phyloP scores from a whole-genome alignment of 2,888 invertebrate species.

The Sphaerophoria taeniata region DNA sequence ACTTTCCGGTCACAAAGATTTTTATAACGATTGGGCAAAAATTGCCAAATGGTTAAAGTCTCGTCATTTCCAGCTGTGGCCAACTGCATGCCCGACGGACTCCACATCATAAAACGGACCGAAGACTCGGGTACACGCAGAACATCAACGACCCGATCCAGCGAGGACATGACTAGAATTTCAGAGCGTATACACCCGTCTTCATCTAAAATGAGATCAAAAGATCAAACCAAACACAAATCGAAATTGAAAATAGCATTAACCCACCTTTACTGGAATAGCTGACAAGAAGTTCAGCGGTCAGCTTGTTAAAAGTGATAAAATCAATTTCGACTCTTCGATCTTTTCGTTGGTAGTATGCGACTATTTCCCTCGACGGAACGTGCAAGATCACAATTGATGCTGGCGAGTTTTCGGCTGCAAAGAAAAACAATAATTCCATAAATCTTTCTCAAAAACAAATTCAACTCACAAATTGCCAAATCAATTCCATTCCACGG shows the following conservation, averaged over 20 bases:
- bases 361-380: constrained; percentile 79
- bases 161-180: constrained; percentile 81
- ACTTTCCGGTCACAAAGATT: constrained; percentile 6
- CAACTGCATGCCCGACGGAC: constrained; percentile 79
- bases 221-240: not conserved
- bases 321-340: constrained; percentile 78
- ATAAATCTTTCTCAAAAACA: not conserved
- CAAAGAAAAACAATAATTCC: constrained; percentile 51
- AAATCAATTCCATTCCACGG: constrained; percentile 83
- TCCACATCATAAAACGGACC: constrained; percentile 80
- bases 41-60: constrained; percentile 82
- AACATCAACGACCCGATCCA: constrained; percentile 81
- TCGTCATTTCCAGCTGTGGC: constrained; percentile 82
- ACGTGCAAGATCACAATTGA: constrained; percentile 80
- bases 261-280: constrained; percentile 76
- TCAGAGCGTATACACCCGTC: constrained; percentile 76
- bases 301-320: constrained; percentile 82
- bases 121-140: constrained; percentile 78
- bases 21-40: constrained; percentile 76
- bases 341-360: constrained; percentile 79
- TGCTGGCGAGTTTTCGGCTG: constrained; percentile 79
- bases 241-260: not conserved
- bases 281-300: constrained; percentile 82
- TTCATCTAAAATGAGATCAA: constrained; percentile 72
- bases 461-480: constrained; percentile 79